Evolutionary conservation across 2,888 invertebrate species (phyloP), one percentile per base, ranked within the genome.

Genomic region (Sipha maydis): DNA sequence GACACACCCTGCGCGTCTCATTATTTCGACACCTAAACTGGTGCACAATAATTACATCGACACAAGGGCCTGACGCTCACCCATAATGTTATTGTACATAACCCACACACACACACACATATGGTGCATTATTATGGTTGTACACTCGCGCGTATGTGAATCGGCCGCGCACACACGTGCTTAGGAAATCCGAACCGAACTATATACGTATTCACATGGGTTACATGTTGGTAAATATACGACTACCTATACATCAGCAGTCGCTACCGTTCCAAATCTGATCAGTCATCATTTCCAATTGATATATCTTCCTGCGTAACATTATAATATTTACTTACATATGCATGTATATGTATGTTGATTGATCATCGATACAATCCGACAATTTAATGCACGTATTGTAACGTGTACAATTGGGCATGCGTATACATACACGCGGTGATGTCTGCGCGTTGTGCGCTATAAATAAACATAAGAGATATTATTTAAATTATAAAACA

Each of bases 261-360:
- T 14, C 71, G 71, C 78, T 78, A 78, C 78, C 78, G 78, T 78
- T 78, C 31, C 28, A 54, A 78, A 78, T 78, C 54, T 86, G 86
- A 80, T 80, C 86, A 41, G 86, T 86, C 86, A 86, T 86, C 86
- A 61, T 86, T 73, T 86, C 56, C 79, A 86, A 86, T 86, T 86
- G 86, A 86, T 73, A 86, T 73, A 73, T 73, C 4, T 3, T 67
- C 28, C 0, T 48, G 48, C 34, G n/a, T 11, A 38, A 41, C 41
- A 8, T 28, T 25, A n/a, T 28, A 25, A 61, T 19, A 25, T 21
- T 21, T 41, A 41, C 38, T 5, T 41, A 41, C 7, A 7, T 41
- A 41, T 41, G 38, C 7, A 41, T 41, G 7, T 41, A 41, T 41
- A 41, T 41, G 7, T 41, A 41, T 21, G 11, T 69, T 28, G 31